Evolutionary conservation across 2,113 vertebrate genomes (phyloP).

Genomic region (Lethenteron camtschaticum): DNA sequence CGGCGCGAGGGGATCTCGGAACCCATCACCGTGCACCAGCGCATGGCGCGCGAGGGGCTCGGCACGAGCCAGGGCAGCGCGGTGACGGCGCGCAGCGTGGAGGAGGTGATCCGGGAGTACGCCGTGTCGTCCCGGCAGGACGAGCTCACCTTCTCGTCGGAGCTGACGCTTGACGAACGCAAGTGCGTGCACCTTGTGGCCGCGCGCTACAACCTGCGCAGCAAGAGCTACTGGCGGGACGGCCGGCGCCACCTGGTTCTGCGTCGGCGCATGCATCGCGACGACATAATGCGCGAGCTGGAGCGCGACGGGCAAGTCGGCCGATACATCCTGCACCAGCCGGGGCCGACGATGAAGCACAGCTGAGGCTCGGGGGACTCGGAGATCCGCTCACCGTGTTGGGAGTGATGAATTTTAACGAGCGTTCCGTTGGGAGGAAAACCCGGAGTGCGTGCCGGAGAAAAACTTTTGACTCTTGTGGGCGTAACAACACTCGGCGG

Average conservation of each 20-base stretch:
- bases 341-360: too few relatives aligned
- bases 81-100: conserved; percentile 65
- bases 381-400: too few relatives aligned
- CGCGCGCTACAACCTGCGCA: conserved; percentile 66
- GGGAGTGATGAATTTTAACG: too few relatives aligned
- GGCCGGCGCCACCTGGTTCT: conserved; percentile 60
- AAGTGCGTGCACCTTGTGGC: conserved; percentile 81
- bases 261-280: conserved; percentile 63
- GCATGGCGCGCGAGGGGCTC: conserved; percentile 70
- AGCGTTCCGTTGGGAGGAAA: too few relatives aligned
- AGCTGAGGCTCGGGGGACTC: too few relatives aligned
- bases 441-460: too few relatives aligned
- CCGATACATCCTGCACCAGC: conserved; percentile 22
- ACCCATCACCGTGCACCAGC: conserved; percentile 75
- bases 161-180: conserved; percentile 73
- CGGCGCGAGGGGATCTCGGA: conserved; percentile 59
- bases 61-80: conserved; percentile 43
- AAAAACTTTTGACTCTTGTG: too few relatives aligned
- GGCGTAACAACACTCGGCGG: too few relatives aligned
- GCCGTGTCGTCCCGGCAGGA: conserved; percentile 60
- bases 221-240: conserved; percentile 76
- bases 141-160: conserved; percentile 75
- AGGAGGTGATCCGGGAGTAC: conserved; percentile 75
- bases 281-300: conserved; percentile 70
- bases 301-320: conserved; percentile 85